A percentile compares a stretch with the other conserved stretches of the same genome.
These are phyloP conservation scores for Chymomyza caudatula DNA, from an alignment of 2,888 invertebrate species.

Conservation along the genomic window DNA sequence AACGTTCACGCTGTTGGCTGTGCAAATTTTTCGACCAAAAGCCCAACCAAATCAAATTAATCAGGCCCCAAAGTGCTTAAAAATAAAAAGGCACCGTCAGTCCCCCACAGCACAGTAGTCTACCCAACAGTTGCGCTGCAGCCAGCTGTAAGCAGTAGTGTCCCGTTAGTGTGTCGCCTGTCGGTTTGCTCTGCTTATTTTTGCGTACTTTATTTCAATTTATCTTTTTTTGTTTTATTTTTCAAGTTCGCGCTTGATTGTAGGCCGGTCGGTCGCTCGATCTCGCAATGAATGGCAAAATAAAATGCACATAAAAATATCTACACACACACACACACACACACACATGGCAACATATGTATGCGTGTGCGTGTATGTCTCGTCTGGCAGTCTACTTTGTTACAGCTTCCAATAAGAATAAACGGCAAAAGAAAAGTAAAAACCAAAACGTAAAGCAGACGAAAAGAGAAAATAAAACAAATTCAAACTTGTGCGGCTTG, in stretches of 20 bases:
- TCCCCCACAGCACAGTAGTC: too few species aligned
- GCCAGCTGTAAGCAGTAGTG: too few species aligned
- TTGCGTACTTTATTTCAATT: constrained; percentile 1
- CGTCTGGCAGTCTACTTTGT: not conserved
- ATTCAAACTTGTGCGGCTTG: constrained; percentile 20
- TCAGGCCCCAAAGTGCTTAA: constrained; percentile 33
- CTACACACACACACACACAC: constrained; percentile 7
- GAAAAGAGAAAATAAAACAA: constrained; percentile 26
- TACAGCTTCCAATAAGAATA: constrained; percentile 30
- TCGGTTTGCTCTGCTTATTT: constrained; percentile 1
- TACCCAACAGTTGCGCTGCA: not conserved
- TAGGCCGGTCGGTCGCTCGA: constrained; percentile 15
- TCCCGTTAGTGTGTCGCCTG: constrained; percentile 40
- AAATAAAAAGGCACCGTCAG: constrained; percentile 13
- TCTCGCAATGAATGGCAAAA: not conserved
- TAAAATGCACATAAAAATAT: constrained; percentile 9
- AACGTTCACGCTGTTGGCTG: not conserved
- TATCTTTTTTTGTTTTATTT: constrained; percentile 23
- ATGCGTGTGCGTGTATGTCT: not conserved
- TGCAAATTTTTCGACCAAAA: constrained; percentile 6
- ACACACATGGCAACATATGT: not conserved
- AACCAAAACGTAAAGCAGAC: constrained; percentile 37
- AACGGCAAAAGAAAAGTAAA: constrained; percentile 42
- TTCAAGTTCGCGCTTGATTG: constrained; percentile 45
- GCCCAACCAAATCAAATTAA: constrained; percentile 20